Conservation (phyloP, 2,113 vertebrate genomes). For the Axis porcinus region DNA sequence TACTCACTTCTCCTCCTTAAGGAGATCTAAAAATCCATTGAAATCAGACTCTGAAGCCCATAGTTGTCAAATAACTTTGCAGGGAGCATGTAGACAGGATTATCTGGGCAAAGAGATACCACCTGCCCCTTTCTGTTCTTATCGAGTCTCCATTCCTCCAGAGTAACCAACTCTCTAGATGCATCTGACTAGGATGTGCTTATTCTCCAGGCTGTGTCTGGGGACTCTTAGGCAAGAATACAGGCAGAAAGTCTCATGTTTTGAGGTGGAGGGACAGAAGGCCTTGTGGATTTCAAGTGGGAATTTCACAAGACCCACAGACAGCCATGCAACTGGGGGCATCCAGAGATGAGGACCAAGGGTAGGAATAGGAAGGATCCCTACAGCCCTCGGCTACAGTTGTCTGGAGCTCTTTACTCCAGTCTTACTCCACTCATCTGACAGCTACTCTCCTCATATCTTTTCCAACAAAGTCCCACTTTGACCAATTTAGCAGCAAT, state of each 20-base stretch:
- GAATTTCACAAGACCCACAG: neutral
- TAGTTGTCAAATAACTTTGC: neutral
- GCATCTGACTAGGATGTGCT: neutral
- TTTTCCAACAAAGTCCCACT: neutral
- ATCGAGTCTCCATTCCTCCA: neutral
- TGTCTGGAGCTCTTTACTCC: neutral
- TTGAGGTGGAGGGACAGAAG: neutral
- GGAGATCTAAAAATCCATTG: neutral
- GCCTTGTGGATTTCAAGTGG: neutral
- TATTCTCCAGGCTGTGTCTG: neutral
- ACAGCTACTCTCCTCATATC: neutral
- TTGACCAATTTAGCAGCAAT: neutral
- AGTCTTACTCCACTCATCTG: neutral
- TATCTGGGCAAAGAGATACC: neutral
- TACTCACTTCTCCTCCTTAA: neutral
- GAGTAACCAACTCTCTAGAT: neutral
- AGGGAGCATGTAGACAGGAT: neutral
- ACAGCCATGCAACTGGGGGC: neutral
- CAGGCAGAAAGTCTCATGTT: neutral
- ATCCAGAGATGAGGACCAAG: neutral
- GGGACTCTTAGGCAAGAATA: neutral
- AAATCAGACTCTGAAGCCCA: neutral
- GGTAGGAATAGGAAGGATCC: neutral
- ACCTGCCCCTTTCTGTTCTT: neutral
- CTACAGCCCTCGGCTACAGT: neutral